A percentile compares a stretch with the other conserved stretches of the same genome.
phyloP scores from a whole-genome alignment of 2,888 invertebrate genomes.

The Synergus umbraculus region DNA sequence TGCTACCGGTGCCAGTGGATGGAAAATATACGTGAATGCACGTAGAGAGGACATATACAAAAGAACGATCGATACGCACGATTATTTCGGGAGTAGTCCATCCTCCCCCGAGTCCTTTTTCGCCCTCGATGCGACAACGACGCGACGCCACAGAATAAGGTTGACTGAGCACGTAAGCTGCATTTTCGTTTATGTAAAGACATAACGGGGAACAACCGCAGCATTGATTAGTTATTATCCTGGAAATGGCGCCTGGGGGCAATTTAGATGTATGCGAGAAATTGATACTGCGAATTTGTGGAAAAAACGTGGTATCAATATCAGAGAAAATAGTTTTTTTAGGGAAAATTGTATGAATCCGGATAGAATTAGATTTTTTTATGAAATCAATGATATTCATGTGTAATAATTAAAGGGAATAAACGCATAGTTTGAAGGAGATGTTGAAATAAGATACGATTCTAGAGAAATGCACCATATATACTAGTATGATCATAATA shows the following conservation, averaged over 20 bases:
- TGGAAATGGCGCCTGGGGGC: not conserved
- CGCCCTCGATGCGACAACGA: conserved; percentile 28
- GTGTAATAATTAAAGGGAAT: not conserved
- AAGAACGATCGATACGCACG: conserved; percentile 39
- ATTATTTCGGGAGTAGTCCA: conserved; percentile 35
- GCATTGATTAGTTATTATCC: conserved; percentile 1
- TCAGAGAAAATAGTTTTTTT: not conserved
- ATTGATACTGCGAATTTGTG: not conserved
- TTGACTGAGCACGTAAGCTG: conserved; percentile 10
- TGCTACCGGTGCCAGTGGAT: conserved; percentile 25
- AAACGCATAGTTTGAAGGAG: not conserved
- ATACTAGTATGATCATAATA: not conserved
- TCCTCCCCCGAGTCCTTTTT: conserved; percentile 36
- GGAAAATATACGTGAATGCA: conserved; percentile 36
- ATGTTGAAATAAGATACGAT: not conserved
- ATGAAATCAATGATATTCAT: not conserved
- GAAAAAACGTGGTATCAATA: not conserved
- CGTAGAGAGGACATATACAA: conserved; percentile 24
- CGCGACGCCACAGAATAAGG: conserved; percentile 13
- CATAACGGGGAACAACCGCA: not conserved
- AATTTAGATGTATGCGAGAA: not conserved
- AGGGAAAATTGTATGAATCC: too few relatives aligned
- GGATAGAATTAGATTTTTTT: not conserved
- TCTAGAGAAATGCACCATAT: not conserved
- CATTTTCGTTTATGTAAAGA: conserved; percentile 2